These are phyloP conservation scores for Trissolcus basalis DNA, from an alignment of 1,140 invertebrate species.

Conservation along the genomic window DNA sequence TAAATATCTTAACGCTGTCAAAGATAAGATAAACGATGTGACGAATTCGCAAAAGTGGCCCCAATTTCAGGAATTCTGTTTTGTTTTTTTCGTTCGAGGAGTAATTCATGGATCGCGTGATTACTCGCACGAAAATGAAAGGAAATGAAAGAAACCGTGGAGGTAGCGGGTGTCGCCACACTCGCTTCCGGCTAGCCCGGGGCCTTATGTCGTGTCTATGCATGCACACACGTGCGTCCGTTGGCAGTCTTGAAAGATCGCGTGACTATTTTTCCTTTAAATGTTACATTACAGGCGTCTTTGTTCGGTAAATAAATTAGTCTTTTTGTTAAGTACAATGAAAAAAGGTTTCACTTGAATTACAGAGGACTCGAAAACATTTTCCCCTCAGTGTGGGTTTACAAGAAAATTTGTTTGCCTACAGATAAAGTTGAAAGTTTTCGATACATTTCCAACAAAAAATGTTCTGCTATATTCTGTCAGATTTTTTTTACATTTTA, in stretches of 20 bases:
- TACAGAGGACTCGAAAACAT: no score
- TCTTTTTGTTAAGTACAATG: constrained; percentile 21
- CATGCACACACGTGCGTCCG: constrained; percentile 14
- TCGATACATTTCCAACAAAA: no score
- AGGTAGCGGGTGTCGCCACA: constrained; percentile 70
- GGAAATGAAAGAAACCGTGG: constrained; percentile 61
- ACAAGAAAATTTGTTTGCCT: no score
- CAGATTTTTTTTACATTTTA: no score
- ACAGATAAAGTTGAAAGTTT: no score
- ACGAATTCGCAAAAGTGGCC: no score
- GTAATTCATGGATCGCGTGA: constrained; percentile 56
- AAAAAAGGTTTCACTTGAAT: no score
- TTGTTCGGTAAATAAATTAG: constrained; percentile 38
- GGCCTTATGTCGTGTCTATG: constrained; percentile 38
- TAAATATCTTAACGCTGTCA: no score
- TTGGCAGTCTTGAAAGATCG: constrained; percentile 32
- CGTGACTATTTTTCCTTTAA: constrained; percentile 57
- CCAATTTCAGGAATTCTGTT: neutral
- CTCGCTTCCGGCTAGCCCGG: constrained; percentile 63
- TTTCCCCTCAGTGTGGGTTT: no score
- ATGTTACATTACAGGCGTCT: constrained; percentile 27
- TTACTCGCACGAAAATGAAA: constrained; percentile 49
- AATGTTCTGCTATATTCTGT: no score
- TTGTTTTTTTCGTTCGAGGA: neutral
- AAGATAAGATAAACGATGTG: no score